Evolutionary conservation across 1,140 invertebrate genomes (phyloP), one percentile per base, ranked within the genome.

Genomic region (Orius laevigatus): DNA sequence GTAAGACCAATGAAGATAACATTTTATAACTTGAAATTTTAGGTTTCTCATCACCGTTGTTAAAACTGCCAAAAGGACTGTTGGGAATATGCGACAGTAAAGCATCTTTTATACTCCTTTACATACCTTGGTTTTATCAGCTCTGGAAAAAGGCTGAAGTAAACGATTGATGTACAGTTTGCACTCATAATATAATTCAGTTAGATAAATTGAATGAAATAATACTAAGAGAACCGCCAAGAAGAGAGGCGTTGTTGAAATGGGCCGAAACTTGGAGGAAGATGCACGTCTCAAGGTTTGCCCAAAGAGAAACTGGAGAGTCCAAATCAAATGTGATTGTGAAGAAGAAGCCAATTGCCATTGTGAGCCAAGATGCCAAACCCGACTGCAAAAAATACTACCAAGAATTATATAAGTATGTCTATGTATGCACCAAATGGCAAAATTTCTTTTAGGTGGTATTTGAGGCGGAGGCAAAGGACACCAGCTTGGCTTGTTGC

Each of bases 21-120:
- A 8, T 40, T n/a, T 16, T n/a, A 14, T 42, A 19, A 42, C 14
- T 15, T 40, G 18, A 16, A 42, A 16, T 51, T 51, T 12, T 31
- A 52, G 50, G 40, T 39, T 32, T 52, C 5, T 46, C 44, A 12
- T 15, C 45, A 16, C 50, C 42, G 1, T 14, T 42, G 3, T 45
- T 52, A 41, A 41, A 47, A 0, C 42, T 49, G 9, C 47, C 34
- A n/a, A 34, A 46, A 18, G 52, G 52, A 12, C 18, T 64, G 57
- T 36, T 38, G 64, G 41, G 59, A 56, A 53, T 57, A 63, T 54
- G 60, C 60, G 75, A 79, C 57, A 69, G 66, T 32, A 76, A 74
- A 53, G 75, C 73, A 9, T 70, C 70, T 34, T 69, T 78, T 15
- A 66, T 73, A 50, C 67, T 75, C 59, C 74, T 74, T 31, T 54